These are phyloP conservation scores for Somateria mollissima DNA, from an alignment of 2,797 vertebrate species.

Conservation along the genomic window DNA sequence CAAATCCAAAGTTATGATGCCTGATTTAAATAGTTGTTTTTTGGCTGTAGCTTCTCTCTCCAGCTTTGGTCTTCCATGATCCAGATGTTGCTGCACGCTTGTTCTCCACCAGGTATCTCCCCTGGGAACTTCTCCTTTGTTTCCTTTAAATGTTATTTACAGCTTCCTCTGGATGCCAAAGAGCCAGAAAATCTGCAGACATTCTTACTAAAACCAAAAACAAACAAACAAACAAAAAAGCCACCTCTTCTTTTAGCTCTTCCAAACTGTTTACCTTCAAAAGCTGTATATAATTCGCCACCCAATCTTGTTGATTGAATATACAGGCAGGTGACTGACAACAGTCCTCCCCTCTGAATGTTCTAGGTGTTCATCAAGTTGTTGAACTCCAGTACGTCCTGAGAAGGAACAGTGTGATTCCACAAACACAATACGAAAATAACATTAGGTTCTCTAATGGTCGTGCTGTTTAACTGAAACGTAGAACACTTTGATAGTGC, in stretches of 20 bases:
- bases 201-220: neutral
- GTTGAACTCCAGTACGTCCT: neutral
- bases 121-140: neutral
- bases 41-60: neutral
- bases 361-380: neutral
- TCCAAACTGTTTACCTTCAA: neutral
- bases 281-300: neutral
- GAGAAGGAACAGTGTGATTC: neutral
- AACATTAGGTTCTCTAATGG: neutral
- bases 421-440: neutral
- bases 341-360: neutral
- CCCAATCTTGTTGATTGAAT: neutral
- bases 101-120: neutral
- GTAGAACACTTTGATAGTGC: neutral
- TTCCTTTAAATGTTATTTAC: neutral
- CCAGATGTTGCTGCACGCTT: neutral
- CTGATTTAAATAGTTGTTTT: neutral
- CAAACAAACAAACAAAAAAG: too few relatives aligned
- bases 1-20: neutral
- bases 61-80: neutral
- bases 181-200: neutral
- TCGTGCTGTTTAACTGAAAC: fast-evolving
- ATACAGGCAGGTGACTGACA: neutral
- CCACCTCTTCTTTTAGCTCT: neutral
- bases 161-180: neutral